Base-by-base conservation (phyloP, 2,888 invertebrate species). In the Flabesymbios commensalis region DNA sequence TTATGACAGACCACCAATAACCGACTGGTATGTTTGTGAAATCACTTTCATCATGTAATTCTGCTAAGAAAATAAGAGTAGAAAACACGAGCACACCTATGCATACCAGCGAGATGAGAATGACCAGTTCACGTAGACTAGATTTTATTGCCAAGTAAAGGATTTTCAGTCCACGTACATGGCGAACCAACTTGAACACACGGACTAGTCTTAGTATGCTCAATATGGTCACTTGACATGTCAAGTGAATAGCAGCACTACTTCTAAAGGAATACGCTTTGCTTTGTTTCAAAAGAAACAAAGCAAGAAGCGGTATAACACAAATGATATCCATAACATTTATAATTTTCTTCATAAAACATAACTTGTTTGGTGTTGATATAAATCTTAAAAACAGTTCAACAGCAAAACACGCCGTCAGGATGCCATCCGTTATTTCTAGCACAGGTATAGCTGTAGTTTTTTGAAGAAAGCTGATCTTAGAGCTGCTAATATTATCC, bases 81-180 rank as follows among this genome's bases (percentile, higher is more conserved):
- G 64, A 57, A 48, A 64, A 64, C 19, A 61, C 49, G 48, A 64
- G 48, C 57, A 62, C 57, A 29, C 61, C 64, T 54, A 61, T 61
- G 41, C 47, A 43, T 22, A 64, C 57, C 19, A 64, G 54, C 31
- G 61, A 3, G 28, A 61, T 7, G 28, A 64, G 61, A 17, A 64
- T 57, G 29, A 61, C 32, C 47, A 64, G 57, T 42, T 64, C 61
- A 14, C 42, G 22, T 10, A 61, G 3, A 14, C 43, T 43, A 26
- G 64, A 47, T n/a, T 24, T 2, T 14, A 62, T 32, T 3, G 64
- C 64, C 43, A 64, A 54, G 31, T 48, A 19, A 28, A 64, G 51
- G 39, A 64, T 64, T 19, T 53, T 31, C n/a, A 64, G 36, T 3
- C 64, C 59, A 26, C 31, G 31, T 36, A 58, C 53, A n/a, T 57